Conservation (phyloP, 2,113 vertebrate species). For the Rhinichthys klamathensis region DNA sequence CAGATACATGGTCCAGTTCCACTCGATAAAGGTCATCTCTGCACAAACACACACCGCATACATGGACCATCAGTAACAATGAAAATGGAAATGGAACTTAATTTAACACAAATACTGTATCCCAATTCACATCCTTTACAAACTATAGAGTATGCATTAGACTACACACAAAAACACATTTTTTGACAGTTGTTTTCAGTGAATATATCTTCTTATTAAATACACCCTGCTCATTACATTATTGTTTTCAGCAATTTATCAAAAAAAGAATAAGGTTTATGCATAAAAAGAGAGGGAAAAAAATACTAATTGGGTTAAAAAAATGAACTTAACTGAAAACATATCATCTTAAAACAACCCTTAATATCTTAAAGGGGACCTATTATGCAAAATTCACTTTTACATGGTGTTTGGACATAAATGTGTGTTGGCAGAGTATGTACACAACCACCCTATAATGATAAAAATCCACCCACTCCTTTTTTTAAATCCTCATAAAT, state of each 20-base stretch:
- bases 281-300: background rate
- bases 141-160: background rate
- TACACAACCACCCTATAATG: too few relatives aligned
- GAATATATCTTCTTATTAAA: background rate
- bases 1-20: conserved; percentile 76
- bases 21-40: conserved; percentile 84
- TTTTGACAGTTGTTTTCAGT: background rate
- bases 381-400: too few relatives aligned
- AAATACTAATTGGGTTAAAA: too few relatives aligned
- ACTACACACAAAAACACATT: background rate
- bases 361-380: too few relatives aligned
- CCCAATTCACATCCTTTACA: too few relatives aligned
- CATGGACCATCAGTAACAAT: background rate
- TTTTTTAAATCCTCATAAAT: too few relatives aligned
- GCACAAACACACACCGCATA: conserved; percentile 25
- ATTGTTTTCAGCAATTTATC: background rate
- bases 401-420: too few relatives aligned
- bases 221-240: background rate
- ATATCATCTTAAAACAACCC: background rate
- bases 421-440: too few relatives aligned
- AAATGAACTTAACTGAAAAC: background rate
- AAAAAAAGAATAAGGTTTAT: background rate
- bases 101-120: background rate
- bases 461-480: too few relatives aligned
- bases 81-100: background rate